These are phyloP conservation scores for Microcebus tavaratra DNA, from an alignment of 2,113 vertebrate species.

Conservation along the genomic window DNA sequence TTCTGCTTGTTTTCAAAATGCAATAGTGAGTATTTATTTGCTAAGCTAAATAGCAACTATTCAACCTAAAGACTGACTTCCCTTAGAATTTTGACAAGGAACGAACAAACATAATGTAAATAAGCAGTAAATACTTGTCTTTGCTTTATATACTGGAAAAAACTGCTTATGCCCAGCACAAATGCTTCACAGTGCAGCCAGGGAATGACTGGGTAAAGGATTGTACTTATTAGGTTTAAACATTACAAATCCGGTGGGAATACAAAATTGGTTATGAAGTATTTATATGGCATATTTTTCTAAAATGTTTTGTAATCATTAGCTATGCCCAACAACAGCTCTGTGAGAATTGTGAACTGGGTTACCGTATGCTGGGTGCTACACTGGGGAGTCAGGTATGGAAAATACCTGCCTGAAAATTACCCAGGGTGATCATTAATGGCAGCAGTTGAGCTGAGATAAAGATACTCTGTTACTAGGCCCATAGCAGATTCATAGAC, in stretches of 20 bases:
- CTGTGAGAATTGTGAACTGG: background rate
- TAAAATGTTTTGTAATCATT: background rate
- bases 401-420: background rate
- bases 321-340: background rate
- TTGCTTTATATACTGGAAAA: slow-evolving; percentile 72
- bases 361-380: background rate
- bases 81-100: slow-evolving; percentile 76
- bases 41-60: slow-evolving; percentile 58
- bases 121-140: slow-evolving; percentile 75
- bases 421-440: background rate
- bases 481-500: background rate
- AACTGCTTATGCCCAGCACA: slow-evolving; percentile 68
- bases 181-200: background rate
- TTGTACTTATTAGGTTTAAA: slow-evolving; percentile 43
- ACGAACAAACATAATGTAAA: slow-evolving; percentile 68
- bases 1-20: slow-evolving; percentile 48
- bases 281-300: slow-evolving; percentile 27
- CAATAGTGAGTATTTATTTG: slow-evolving; percentile 65
- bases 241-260: background rate
- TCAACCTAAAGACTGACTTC: slow-evolving; percentile 59
- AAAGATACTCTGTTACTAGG: background rate
- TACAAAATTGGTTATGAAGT: background rate
- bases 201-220: slow-evolving; percentile 29
- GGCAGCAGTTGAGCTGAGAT: background rate
- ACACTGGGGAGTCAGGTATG: background rate